These are phyloP conservation scores for Lomographa bimaculata DNA, from an alignment of 2,888 invertebrate species.

Conservation along the genomic window DNA sequence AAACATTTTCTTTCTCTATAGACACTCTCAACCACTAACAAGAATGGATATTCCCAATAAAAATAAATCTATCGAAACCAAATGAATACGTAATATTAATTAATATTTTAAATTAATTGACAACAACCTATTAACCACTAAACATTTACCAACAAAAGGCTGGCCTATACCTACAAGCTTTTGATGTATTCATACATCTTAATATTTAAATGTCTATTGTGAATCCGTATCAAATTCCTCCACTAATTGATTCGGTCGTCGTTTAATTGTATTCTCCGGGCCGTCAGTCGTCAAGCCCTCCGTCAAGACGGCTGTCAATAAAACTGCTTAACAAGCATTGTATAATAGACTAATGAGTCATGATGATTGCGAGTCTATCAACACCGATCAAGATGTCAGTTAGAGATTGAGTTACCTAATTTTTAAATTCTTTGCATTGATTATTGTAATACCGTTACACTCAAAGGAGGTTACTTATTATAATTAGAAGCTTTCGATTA, in stretches of 20 bases:
- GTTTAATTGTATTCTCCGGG: constrained; percentile 49
- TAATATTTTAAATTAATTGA: constrained; percentile 4
- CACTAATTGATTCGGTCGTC: constrained; percentile 49
- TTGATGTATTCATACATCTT: no score
- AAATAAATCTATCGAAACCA: no score
- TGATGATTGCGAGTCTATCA: constrained; percentile 33
- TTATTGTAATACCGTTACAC: no score
- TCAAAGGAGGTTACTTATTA: no score
- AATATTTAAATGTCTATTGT: constrained; percentile 29
- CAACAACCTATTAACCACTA: constrained; percentile 29
- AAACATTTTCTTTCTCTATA: no score
- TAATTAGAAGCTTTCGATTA: no score
- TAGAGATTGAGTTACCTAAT: constrained; percentile 16
- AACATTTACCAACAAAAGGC: constrained; percentile 40
- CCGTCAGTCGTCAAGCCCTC: constrained; percentile 39
- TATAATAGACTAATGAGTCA: constrained; percentile 41
- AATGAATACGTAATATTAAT: no score
- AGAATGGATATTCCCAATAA: no score
- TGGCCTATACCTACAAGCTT: no score
- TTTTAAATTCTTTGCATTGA: no score
- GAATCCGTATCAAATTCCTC: constrained; percentile 45
- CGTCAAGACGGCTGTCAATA: constrained; percentile 27
- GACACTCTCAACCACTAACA: no score
- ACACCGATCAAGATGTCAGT: constrained; percentile 18
- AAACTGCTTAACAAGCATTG: constrained; percentile 18